Base-by-base conservation (phyloP, 1,140 invertebrate species). In the Carcinoscorpius rotundicauda region DNA sequence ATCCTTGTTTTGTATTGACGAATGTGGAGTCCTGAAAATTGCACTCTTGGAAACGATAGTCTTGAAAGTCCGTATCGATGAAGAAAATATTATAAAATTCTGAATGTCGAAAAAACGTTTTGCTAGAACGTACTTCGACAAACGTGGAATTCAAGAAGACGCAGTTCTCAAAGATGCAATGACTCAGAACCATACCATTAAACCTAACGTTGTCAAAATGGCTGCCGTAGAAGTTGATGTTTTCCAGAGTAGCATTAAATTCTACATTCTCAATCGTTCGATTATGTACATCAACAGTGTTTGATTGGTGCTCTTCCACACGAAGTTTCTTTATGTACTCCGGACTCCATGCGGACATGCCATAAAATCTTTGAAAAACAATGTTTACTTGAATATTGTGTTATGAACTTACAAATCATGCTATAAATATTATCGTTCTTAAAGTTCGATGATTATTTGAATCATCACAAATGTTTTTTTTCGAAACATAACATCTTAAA, bases 301-400 rank as follows among this genome's bases (percentile, higher is more conserved):
- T 62, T 3, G 62, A 75, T 29, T 76, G 75, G 67, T 78, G 76
- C 52, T 77, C 73, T 63, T 77, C 75, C 50, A 66, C 69, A 61
- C 71, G 70, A 6, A 82, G 73, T 51, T 76, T 72, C 69, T 78
- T 76, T 64, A 81, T 79, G 64, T 82, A 74, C 67, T 81, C 80
- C 6, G 81, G 81, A 68, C 82, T 81, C 81, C 81, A 82, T 66
- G 82, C 76, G 62, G 76, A 79, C 52, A 82, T 69, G 0, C 81
- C 81, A 70, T 81, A 82, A 68, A 79, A 81, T n/a, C 81, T 81
- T 71, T 55, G 29, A 29, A 29, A 29, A 29, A 29, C 29, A 29
- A 29, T 29, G 29, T 29, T 29, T 2, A 29, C 29, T 29, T 29
- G 29, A 29, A 29, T 29, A 29, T 29, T 29, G 2, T 29, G 29